Conservation (phyloP, 2,797 vertebrate genomes). For the Knipowitschia caucasica region DNA sequence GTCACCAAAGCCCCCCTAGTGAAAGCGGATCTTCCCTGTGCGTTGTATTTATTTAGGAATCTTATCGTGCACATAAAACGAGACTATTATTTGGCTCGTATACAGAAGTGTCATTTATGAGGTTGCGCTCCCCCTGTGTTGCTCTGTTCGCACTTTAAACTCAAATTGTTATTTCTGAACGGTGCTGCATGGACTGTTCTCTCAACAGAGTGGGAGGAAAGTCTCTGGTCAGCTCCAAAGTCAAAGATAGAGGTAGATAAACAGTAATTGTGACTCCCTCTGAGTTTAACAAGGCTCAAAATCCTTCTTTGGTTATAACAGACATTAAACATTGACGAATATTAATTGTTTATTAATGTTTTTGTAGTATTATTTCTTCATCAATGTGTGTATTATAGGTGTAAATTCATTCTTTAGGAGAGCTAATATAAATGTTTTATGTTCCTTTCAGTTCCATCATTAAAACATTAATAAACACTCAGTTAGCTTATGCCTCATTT, state of each 20-base stretch:
- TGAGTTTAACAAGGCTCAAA: no score
- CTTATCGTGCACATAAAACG: background rate
- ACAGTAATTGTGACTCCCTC: no score
- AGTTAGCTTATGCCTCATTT: no score
- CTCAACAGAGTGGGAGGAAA: constrained; percentile 9
- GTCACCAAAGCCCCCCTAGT: constrained; percentile 40
- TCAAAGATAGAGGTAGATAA: constrained; percentile 15
- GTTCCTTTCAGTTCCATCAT: no score
- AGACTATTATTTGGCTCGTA: background rate
- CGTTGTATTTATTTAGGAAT: background rate
- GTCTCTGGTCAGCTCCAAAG: constrained; percentile 8
- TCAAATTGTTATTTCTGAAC: constrained; percentile 35
- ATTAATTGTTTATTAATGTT: no score
- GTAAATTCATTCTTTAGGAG: no score
- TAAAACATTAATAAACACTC: no score
- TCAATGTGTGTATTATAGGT: no score
- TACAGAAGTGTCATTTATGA: constrained; percentile 11
- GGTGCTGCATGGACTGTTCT: constrained; percentile 12
- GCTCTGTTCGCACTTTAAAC: constrained; percentile 12
- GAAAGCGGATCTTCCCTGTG: background rate
- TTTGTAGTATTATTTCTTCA: no score
- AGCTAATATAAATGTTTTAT: no score
- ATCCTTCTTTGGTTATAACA: no score
- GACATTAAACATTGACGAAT: no score
- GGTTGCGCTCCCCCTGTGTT: background rate